phyloP scores from a whole-genome alignment of 2,113 vertebrate genomes.

The Alethe diademata region DNA sequence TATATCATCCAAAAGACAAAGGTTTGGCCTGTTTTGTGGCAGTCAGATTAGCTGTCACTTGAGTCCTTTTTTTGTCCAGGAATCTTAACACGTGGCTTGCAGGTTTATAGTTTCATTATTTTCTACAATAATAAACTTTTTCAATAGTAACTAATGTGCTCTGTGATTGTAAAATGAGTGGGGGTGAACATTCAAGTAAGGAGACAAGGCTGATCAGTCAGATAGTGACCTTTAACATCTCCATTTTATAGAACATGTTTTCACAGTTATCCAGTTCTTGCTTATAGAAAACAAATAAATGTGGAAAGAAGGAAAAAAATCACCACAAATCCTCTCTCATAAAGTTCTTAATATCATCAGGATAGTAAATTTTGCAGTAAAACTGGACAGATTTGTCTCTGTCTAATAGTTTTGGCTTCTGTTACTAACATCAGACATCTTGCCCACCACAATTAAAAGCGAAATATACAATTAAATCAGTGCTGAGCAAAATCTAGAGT shows the following conservation, averaged over 20 bases:
- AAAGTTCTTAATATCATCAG: not conserved
- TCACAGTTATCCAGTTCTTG: not conserved
- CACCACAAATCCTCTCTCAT: not conserved
- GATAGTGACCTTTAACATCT: not conserved
- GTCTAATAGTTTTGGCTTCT: not conserved
- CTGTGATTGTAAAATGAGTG: slow-evolving; percentile 19
- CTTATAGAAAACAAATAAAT: not conserved
- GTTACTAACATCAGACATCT: rapidly evolving
- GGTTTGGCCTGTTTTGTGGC: slow-evolving; percentile 28
- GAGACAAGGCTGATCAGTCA: not conserved
- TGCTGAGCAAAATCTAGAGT: not conserved
- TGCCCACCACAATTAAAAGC: not conserved
- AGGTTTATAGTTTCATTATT: slow-evolving; percentile 65
- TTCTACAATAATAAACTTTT: slow-evolving; percentile 61
- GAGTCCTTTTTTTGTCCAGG: not conserved
- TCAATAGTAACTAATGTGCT: slow-evolving; percentile 47
- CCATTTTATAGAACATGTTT: not conserved
- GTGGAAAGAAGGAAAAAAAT: not conserved
- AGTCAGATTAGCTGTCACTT: not conserved
- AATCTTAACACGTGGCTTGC: slow-evolving; percentile 37
- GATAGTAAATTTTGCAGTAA: not conserved
- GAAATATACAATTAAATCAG: not conserved
- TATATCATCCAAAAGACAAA: slow-evolving; percentile 29
- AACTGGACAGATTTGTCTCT: not conserved
- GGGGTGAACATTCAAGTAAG: slow-evolving; percentile 45